phyloP scores from a whole-genome alignment of 2,888 invertebrate species.

The Tipula vernalis region DNA sequence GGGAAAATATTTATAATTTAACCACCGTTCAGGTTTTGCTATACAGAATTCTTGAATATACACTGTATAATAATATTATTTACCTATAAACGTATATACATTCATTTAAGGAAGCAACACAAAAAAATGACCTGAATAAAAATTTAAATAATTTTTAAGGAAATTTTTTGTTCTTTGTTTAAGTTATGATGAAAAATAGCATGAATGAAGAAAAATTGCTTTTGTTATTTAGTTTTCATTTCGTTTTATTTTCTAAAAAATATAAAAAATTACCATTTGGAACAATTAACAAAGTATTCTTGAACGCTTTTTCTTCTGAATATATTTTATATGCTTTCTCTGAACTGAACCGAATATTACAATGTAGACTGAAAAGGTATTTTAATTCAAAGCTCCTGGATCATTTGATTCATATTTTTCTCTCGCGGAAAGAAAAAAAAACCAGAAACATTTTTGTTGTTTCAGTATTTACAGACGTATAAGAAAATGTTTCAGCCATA shows the following conservation, averaged over 20 bases:
- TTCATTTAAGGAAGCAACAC: background rate
- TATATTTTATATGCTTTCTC: background rate
- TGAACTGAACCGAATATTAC: background rate
- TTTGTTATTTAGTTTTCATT: background rate
- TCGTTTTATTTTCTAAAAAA: background rate
- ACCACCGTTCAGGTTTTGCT: background rate
- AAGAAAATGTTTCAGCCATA: background rate
- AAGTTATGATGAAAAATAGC: background rate
- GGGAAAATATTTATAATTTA: background rate
- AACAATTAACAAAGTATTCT: background rate
- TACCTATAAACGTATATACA: background rate
- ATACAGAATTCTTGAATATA: background rate
- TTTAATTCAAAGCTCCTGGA: background rate
- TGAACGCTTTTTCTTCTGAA: background rate
- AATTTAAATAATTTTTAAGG: background rate
- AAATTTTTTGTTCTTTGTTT: background rate
- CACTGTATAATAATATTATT: background rate
- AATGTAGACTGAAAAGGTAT: background rate
- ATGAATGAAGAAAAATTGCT: background rate
- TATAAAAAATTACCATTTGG: background rate
- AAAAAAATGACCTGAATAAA: background rate
- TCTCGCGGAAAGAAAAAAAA: background rate
- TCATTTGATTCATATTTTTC: background rate
- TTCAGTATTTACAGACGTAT: background rate
- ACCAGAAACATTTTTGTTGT: background rate